A percentile compares a stretch with the other conserved stretches of the same genome.
These are phyloP conservation scores for Amphipyra berbera DNA, from an alignment of 2,888 invertebrate genomes.

Conservation along the genomic window DNA sequence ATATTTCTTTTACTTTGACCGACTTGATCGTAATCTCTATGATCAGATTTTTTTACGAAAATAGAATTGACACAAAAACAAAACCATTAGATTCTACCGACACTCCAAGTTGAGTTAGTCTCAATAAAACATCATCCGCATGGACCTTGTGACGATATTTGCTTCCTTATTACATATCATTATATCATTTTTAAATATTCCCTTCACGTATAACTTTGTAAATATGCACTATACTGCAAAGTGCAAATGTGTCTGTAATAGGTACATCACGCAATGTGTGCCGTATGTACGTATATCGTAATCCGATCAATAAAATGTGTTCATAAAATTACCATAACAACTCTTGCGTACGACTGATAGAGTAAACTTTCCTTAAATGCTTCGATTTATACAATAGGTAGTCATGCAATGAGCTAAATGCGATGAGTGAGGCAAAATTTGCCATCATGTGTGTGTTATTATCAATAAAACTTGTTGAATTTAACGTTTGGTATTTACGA, in stretches of 20 bases:
- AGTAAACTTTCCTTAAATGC: conserved; percentile 34
- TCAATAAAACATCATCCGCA: conserved; percentile 20
- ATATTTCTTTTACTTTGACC: conserved; percentile 68
- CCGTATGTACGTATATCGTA: conserved; percentile 19
- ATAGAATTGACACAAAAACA: conserved; percentile 41
- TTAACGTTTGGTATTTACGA: conserved; percentile 63
- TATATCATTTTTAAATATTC: conserved; percentile 12
- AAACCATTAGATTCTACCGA: conserved; percentile 23
- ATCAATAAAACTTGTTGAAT: conserved; percentile 44
- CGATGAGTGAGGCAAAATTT: conserved; percentile 24
- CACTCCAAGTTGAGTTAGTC: conserved; percentile 14
- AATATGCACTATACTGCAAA: conserved; percentile 23
- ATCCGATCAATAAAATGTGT: conserved; percentile 41
- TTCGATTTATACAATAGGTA: conserved; percentile 40
- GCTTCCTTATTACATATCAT: conserved; percentile 20
- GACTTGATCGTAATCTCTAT: conserved; percentile 66
- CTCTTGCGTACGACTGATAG: conserved; percentile 15
- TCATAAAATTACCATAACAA: conserved; percentile 41
- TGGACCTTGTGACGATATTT: conserved; percentile 19
- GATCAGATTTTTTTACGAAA: conserved; percentile 52
- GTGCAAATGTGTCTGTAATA: conserved; percentile 15
- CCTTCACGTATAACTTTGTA: conserved; percentile 18
- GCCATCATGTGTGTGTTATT: conserved; percentile 32
- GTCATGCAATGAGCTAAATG: conserved; percentile 14
- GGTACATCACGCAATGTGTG: conserved; percentile 7